These are phyloP conservation scores for Galbula dea DNA, from an alignment of 2,113 vertebrate species.

Conservation along the genomic window DNA sequence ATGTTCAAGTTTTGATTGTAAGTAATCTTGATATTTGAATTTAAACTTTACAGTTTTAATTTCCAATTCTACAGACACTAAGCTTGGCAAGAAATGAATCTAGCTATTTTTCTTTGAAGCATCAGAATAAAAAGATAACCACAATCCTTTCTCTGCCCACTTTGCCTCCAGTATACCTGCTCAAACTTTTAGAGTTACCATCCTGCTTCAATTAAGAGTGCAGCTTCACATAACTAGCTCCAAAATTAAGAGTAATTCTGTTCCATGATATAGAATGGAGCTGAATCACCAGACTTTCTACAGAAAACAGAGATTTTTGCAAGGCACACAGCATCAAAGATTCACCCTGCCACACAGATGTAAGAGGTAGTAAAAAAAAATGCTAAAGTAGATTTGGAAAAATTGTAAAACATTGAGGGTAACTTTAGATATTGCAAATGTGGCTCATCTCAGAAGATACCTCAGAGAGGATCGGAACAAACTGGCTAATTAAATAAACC, in stretches of 20 bases:
- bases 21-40: not conserved
- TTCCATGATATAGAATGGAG: not conserved
- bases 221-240: not conserved
- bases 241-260: not conserved
- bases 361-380: not conserved
- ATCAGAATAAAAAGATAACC: not conserved
- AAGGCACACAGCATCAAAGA: not conserved
- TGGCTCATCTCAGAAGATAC: not conserved
- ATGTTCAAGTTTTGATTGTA: not conserved
- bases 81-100: not conserved
- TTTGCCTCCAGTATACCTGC: not conserved
- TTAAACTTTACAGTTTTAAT: not conserved
- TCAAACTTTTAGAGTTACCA: not conserved
- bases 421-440: not conserved
- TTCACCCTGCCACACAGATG: not conserved
- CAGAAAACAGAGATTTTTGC: not conserved
- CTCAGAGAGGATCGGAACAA: not conserved
- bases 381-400: too few species aligned
- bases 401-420: fast-evolving
- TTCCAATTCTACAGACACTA: not conserved
- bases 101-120: not conserved
- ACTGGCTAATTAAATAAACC: not conserved
- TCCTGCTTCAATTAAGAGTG: not conserved
- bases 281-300: too few species aligned
- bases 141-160: not conserved